Base-by-base conservation (phyloP, 1,140 invertebrate species). In the Ephestia elutella region DNA sequence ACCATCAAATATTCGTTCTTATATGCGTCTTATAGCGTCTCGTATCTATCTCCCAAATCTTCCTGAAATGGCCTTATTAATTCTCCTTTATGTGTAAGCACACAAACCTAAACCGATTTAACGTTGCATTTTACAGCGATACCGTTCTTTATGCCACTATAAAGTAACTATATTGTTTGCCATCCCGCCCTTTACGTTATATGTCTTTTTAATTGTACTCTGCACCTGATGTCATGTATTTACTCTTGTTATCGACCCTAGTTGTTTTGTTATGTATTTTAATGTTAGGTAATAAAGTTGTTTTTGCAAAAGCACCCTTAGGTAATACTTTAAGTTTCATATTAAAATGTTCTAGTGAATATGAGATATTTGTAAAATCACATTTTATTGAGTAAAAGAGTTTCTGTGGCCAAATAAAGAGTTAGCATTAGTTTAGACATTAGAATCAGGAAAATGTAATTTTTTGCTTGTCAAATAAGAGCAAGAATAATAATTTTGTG, bases 1-100 rank as follows among this genome's bases (percentile, higher is more conserved):
- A 3, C 21, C 7, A 25, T 44, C 2, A 15, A 15, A 44, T 44
- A 44, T 44, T 44, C n/a, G 3, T 4, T 4, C 13, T 44, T 44
- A 25, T 49, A 55, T 59, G 25, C 44, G 56, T 53, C 57, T 56
- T 74, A 53, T 25, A 53, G 19, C 50, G 62, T 60, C 64, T 44
- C 38, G 38, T 77, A 78, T n/a, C n/a, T 79, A 71, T 70, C 74
- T 82, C 60, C 71, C 61, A 70, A 77, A 86, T 80, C 78, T 77
- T 66, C 78, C 62, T 71, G 76, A 70, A 88, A 89, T 83, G 59
- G 80, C 71, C 84, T 85, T 89, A 87, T 89, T 90, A 89, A 89
- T 89, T 89, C 86, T 73, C 78, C 75, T 85, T 88, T 87, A 87
- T 78, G 81, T 86, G 66, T 73, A 62, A 66, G 67, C 63, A 75